These are phyloP conservation scores for Dinomys branickii DNA, from an alignment of 2,113 vertebrate species.

Conservation along the genomic window DNA sequence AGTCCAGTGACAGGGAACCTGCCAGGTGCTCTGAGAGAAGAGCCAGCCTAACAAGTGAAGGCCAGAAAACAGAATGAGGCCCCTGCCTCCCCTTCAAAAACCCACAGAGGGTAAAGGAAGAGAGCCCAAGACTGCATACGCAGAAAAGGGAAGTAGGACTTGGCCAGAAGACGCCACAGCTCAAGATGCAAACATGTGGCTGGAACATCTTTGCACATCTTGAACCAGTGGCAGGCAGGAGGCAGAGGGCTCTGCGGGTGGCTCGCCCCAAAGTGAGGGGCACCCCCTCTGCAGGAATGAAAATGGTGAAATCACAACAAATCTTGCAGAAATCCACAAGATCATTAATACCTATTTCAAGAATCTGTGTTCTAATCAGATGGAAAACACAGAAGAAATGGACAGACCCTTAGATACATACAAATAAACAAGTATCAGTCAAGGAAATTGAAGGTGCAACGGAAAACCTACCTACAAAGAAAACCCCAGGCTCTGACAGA, in stretches of 20 bases:
- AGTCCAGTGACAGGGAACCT: neutral
- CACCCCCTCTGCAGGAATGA: neutral
- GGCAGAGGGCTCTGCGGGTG: neutral
- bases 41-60: neutral
- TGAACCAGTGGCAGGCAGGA: neutral
- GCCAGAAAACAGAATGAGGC: constrained; percentile 10
- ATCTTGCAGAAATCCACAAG: neutral
- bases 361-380: neutral
- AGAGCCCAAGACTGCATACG: neutral
- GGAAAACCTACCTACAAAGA: neutral
- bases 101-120: constrained; percentile 11
- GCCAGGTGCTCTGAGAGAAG: too few relatives aligned
- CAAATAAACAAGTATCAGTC: neutral
- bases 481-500: neutral
- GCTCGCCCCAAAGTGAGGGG: neutral
- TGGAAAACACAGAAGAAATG: neutral
- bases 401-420: neutral
- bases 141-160: constrained; percentile 54
- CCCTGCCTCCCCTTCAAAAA: neutral
- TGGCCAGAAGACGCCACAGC: neutral
- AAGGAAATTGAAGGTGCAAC: neutral
- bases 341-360: neutral
- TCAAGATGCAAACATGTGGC: neutral
- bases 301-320: neutral
- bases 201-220: neutral